Evolutionary conservation across 2,113 vertebrate species (phyloP), one percentile per base, ranked within the genome.

Genomic region (Stegastes partitus): DNA sequence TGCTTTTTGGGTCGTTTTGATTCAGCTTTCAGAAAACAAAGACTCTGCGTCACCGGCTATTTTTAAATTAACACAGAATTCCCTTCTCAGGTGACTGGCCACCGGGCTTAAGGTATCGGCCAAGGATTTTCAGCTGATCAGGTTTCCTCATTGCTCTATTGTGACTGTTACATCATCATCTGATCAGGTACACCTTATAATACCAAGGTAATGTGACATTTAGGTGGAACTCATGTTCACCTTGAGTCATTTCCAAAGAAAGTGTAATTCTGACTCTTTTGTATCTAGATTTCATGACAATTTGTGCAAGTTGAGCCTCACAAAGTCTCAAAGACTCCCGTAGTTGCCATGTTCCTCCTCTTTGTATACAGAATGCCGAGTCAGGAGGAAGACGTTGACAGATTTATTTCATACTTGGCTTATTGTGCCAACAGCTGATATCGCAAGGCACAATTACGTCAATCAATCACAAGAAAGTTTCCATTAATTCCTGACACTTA

Each of bases 31-130:
- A 51, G 28, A 15, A n/a, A n/a, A 15, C 3, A 5, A 12, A 44
- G 11, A 19, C n/a, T 51, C n/a, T 61, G 37, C 4, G 3, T 82
- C 64, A 74, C 9, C 0, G 1, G 63, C 34, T 84, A 74, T 57
- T 51, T 83, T 63, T 68, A 71, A 11, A 47, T 4, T 0, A 18
- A 37, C 11, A 66, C 34, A 65, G 39, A 64, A 26, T 68, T 71
- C 39, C 56, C 39, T 59, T 34, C 37, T 81, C 15, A 23, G 21
- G 28, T 44, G 37, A 53, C 50, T 1, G 2, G 2, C n/a, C 26
- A 9, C 8, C 3, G 4, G 10, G 12, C 31, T 31, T n/a, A 23
- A n/a, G 3, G 61, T 53, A 25, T 37, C 1, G 0, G 12, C 14
- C 15, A 28, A 57, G 18, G 49, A 39, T 18, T 57, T 25, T 22